A percentile compares a stretch with the other conserved stretches of the same genome.
Conservation (phyloP, 2,113 vertebrate genomes). For the Pungitius pungitius region DNA sequence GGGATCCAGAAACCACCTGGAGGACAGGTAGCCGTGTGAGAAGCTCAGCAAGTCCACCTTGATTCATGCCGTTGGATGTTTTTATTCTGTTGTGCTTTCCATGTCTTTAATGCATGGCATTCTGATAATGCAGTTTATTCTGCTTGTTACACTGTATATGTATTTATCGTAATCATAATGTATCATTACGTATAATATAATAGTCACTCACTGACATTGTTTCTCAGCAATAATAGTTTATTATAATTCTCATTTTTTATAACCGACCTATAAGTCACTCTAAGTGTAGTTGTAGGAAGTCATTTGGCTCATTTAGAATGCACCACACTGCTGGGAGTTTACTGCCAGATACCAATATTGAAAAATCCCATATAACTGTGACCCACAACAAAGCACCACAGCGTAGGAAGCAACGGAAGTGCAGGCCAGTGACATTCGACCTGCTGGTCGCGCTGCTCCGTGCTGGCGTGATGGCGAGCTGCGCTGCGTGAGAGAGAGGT, state of each 20-base stretch:
- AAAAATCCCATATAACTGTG: neutral
- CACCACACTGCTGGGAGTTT: neutral
- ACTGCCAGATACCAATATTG: neutral
- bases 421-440: neutral
- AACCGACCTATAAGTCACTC: neutral
- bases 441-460: no score
- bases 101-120: neutral
- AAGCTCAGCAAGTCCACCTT: neutral
- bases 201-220: neutral
- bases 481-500: neutral
- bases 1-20: conserved; percentile 11
- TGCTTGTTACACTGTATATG: neutral
- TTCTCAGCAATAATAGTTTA: no score
- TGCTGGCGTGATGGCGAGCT: neutral
- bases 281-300: neutral
- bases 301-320: neutral
- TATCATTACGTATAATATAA: neutral
- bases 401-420: neutral
- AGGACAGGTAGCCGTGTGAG: neutral
- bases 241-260: no score
- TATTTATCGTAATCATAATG: neutral
- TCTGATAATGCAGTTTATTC: neutral
- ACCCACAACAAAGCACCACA: neutral
- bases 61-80: neutral
- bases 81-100: no score